These are phyloP conservation scores for Porites evermanni DNA, from an alignment of 92 coral and sea anemone genomes.

Conservation along the genomic window DNA sequence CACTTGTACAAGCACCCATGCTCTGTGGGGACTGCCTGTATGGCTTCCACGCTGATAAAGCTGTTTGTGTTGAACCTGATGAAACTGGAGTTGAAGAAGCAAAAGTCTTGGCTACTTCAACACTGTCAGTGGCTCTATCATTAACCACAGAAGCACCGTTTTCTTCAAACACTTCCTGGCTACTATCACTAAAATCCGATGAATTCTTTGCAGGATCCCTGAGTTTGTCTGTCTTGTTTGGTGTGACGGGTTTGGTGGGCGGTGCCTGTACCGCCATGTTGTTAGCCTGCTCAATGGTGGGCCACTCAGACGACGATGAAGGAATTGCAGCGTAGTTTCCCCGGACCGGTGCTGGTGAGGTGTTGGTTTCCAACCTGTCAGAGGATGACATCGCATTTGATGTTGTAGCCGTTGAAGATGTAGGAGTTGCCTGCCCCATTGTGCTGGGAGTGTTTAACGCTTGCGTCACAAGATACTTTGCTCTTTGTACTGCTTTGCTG, in stretches of 20 bases:
- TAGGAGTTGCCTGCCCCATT: constrained; percentile 70
- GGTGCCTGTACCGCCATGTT: constrained; percentile 61
- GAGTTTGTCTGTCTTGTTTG: constrained; percentile 52
- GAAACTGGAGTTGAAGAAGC: constrained; percentile 35
- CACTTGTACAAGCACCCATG: constrained; percentile 84
- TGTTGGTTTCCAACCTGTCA: constrained; percentile 53
- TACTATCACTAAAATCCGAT: constrained; percentile 49
- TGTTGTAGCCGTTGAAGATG: constrained; percentile 71
- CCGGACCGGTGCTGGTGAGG: constrained; percentile 75
- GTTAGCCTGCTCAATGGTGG: constrained; percentile 95
- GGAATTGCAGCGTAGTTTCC: constrained; percentile 93
- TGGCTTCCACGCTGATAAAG: constrained; percentile 85
- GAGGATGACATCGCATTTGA: constrained; percentile 69
- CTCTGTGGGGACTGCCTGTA: constrained; percentile 83
- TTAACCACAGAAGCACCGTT: constrained; percentile 15
- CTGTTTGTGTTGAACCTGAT: constrained; percentile 63
- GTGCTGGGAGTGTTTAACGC: constrained; percentile 99
- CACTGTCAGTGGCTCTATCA: background rate
- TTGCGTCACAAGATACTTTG: constrained; percentile 94
- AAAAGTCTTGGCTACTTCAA: constrained; percentile 19
- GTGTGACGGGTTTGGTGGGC: background rate
- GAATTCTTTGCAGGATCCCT: constrained; percentile 60
- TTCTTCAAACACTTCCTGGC: constrained; percentile 51
- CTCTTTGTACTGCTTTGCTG: constrained; percentile 94
- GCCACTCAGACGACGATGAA: constrained; percentile 92